Conservation (phyloP, 2,113 vertebrate genomes). For the Lepus timidus region DNA sequence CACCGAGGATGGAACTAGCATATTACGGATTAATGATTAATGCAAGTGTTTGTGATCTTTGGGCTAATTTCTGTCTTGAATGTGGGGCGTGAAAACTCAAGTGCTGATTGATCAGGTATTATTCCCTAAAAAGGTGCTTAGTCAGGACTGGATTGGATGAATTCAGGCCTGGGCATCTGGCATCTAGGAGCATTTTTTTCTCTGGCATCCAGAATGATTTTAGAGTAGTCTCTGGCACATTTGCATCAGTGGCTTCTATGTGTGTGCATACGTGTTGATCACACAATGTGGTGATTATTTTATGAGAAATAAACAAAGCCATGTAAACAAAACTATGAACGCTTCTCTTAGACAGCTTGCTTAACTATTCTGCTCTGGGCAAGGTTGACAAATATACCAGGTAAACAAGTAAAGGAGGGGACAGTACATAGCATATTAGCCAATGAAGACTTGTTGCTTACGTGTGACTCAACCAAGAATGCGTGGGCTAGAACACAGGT, state of each 20-base stretch:
- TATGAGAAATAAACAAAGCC: neutral
- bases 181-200: neutral
- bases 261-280: neutral
- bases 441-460: neutral
- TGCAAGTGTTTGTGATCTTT: neutral
- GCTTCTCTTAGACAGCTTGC: neutral
- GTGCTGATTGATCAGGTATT: neutral
- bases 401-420: neutral
- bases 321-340: neutral
- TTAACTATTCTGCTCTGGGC: neutral
- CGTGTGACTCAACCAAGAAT: neutral
- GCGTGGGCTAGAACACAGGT: neutral
- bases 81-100: neutral
- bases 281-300: neutral
- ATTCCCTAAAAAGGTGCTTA: neutral
- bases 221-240: neutral
- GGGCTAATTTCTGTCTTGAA: constrained; percentile 32
- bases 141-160: neutral
- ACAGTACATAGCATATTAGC: neutral
- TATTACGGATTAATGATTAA: constrained; percentile 42
- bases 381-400: neutral
- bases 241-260: neutral
- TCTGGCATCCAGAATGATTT: neutral
- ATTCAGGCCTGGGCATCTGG: neutral
- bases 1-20: neutral